Conservation (phyloP, 1,140 invertebrate species). For the Paralvinella palmiformis region DNA sequence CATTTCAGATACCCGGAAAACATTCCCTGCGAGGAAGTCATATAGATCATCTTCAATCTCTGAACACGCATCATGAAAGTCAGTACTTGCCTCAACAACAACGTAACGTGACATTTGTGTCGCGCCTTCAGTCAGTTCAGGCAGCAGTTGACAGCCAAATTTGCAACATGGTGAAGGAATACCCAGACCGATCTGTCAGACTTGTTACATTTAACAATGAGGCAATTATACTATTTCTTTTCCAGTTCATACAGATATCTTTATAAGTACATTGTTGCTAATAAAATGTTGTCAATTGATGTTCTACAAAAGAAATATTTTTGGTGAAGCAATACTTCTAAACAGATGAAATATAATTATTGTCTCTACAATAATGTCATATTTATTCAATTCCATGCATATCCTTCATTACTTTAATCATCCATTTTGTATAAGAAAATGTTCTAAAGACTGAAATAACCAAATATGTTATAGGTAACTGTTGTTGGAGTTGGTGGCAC, state of each 20-base stretch:
- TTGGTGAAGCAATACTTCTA: no score
- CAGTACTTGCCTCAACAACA: slow-evolving; percentile 33
- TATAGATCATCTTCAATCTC: slow-evolving; percentile 24
- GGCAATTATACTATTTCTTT: slow-evolving; percentile 11
- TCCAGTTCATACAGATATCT: not conserved
- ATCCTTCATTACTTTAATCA: no score
- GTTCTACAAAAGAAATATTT: no score
- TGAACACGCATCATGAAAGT: slow-evolving; percentile 26
- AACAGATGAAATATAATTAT: no score
- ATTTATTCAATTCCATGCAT: no score
- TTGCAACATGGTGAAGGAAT: slow-evolving; percentile 34
- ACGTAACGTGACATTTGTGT: slow-evolving; percentile 38
- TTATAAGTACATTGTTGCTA: no score
- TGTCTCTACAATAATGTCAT: no score
- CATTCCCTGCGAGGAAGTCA: slow-evolving; percentile 30
- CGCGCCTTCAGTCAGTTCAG: slow-evolving; percentile 41
- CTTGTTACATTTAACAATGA: slow-evolving; percentile 44
- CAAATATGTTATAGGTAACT: slow-evolving; percentile 35
- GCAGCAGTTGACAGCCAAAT: slow-evolving; percentile 47
- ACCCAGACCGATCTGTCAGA: slow-evolving; percentile 38
- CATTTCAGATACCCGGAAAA: slow-evolving; percentile 37
- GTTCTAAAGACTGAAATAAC: not conserved
- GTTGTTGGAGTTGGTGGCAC: slow-evolving; percentile 36
- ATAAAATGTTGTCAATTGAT: no score
- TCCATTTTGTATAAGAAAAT: no score